These are phyloP conservation scores for Megaceryle maxima DNA, from an alignment of 2,113 vertebrate genomes.

Conservation along the genomic window DNA sequence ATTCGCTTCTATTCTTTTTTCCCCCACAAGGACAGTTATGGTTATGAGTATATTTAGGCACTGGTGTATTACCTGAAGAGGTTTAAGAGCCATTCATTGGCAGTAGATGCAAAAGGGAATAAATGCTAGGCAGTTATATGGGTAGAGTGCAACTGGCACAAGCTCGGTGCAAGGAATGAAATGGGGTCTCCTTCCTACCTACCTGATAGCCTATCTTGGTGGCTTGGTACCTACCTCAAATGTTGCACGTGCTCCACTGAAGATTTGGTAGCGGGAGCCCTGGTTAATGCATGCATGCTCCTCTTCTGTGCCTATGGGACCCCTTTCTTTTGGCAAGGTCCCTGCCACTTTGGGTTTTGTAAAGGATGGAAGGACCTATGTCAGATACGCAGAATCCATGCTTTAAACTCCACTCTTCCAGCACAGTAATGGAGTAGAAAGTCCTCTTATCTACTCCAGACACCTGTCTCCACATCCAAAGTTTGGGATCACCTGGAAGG, in stretches of 20 bases:
- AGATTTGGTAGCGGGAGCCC: neutral
- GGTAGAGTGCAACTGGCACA: neutral
- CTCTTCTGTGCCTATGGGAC: too few species aligned
- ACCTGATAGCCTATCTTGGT: neutral
- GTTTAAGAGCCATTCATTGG: neutral
- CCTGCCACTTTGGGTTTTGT: neutral
- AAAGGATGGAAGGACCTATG: neutral
- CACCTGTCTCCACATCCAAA: neutral
- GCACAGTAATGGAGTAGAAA: neutral
- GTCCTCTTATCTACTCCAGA: neutral
- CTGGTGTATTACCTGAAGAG: neutral
- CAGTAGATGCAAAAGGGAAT: neutral
- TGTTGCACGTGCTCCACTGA: neutral
- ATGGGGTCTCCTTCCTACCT: neutral
- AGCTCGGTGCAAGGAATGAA: neutral
- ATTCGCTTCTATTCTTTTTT: neutral
- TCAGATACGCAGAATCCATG: neutral
- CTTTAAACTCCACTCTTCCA: neutral
- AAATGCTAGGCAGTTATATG: accelerated
- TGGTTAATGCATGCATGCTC: neutral
- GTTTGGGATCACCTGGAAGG: neutral
- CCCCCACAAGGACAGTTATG: neutral
- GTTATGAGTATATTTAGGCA: neutral
- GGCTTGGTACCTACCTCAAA: neutral
- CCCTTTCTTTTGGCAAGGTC: neutral